Evolutionary conservation across 2,113 vertebrate genomes (phyloP), one percentile per base, ranked within the genome.

Genomic region (Cariama cristata): DNA sequence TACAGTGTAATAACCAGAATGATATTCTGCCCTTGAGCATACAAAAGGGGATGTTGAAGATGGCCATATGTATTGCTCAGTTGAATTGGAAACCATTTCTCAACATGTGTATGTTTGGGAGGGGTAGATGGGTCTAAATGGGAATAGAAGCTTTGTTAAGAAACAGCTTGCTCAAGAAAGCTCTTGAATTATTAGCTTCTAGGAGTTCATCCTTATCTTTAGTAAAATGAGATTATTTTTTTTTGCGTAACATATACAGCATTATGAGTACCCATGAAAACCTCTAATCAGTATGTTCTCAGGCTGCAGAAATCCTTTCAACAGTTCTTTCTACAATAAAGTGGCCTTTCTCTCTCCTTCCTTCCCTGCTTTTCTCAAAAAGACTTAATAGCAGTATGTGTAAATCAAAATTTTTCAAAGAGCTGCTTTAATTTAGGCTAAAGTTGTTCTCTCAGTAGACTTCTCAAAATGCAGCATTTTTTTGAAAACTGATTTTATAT

Each of bases 241-340:
- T 77, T 82, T 63, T 72, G 21, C 19, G 14, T 76, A 44, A 77
- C 19, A 6, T 77, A 66, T 32, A 27, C 55, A 66, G 26, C 24
- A n/a, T 76, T 86, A 63, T 69, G 42, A 91, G 24, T 58, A 83
- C 15, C 6, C 59, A 71, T 94, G 93, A 84, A 91, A 96, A 66
- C 72, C 64, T 77, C 71, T 88, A 95, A 93, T 93, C 75, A 59
- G 32, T 30, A 30, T 82, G 26, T 69, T 95, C 73, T 96, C 40
- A 71, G 28, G 52, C 30, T 93, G 52, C 24, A 91, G 64, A 95
- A 95, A 74, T 68, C 20, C 74, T 96, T 81, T 84, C 68, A 95
- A 44, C 26, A 15, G 28, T 26, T 87, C n/a, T 67, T 89, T 53
- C 69, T 71, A 45, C 14, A 73, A 76, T 53, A 42, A 95, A 88